Evolutionary conservation across 2,888 invertebrate species (phyloP).

Genomic region (Polyommatus iphigenia): DNA sequence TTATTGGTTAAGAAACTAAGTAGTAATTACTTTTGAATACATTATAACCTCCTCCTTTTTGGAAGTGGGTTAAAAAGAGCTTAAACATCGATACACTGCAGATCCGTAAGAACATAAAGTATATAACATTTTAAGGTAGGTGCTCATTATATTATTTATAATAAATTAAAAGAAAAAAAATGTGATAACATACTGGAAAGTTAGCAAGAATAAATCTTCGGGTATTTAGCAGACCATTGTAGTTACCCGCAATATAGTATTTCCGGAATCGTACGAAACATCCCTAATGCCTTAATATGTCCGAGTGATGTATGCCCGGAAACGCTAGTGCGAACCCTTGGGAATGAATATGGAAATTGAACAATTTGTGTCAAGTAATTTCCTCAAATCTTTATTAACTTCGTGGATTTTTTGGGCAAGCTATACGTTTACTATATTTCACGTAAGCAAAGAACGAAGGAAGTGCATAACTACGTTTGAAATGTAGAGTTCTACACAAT

Average conservation of each 20-base stretch:
- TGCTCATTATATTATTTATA: no score
- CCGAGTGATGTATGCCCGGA: constrained; percentile 72
- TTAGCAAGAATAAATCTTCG: constrained; percentile 15
- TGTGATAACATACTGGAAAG: neutral
- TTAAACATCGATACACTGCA: no score
- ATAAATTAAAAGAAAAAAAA: neutral
- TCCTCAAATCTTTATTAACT: constrained; percentile 26
- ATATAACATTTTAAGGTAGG: no score
- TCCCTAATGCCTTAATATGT: constrained; percentile 69
- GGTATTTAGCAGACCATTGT: constrained; percentile 30
- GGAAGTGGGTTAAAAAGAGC: no score
- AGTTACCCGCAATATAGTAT: constrained; percentile 51
- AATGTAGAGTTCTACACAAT: neutral
- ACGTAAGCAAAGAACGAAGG: neutral
- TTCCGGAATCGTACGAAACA: constrained; percentile 61
- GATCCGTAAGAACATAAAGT: no score
- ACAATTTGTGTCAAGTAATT: constrained; percentile 34
- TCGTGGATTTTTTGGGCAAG: neutral
- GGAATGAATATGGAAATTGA: constrained; percentile 42
- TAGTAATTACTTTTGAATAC: no score
- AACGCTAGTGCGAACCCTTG: constrained; percentile 52
- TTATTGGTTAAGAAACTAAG: no score
- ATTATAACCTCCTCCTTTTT: no score
- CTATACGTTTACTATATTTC: neutral
- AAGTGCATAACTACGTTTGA: neutral